Evolutionary conservation across 2,797 vertebrate species (phyloP), one percentile per base, ranked within the genome.

Genomic region (Halcyon leucocephala): DNA sequence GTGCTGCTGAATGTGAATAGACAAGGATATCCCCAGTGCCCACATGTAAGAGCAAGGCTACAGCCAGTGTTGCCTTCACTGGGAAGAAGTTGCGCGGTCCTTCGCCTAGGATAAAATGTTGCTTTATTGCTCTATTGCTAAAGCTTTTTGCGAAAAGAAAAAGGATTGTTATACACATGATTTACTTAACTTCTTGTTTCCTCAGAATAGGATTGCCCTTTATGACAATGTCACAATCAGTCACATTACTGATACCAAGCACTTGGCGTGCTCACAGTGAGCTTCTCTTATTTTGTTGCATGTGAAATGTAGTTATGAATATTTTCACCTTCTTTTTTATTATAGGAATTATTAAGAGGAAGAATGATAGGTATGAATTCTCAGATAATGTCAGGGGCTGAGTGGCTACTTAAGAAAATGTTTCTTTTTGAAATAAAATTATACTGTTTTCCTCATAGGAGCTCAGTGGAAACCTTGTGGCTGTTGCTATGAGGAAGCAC

Each of bases 341-440:
- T 84, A 78, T 51, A 86, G 71, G 19, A 89, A 70, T 94, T 96
- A 85, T 48, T 84, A 79, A 79, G 64, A 72, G 58, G n/a, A 93
- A 90, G 93, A 92, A 41, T 86, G 81, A 41, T 78, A 90, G 89
- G 77, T 93, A 88, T 87, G 62, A 95, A 95, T 85, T 85, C 46
- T 94, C 66, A 86, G 66, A 84, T 94, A 96, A 69, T 26, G 14
- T 94, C 72, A 82, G 90, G 13, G 81, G 17, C 48, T 94, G 52
- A 62, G 55, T 10, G 51, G 14, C 82, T 97, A 51, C 95, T 97
- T 87, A 93, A 84, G 48, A 90, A 96, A 95, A 94, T 84, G 44
- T 90, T 96, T 96, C 92, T 58, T 94, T 96, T 95, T 82, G 39
- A 74, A 96, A 94, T 61, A 74, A 95, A 96, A 83, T 91, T 82